These are phyloP conservation scores for Ostrea denselamellosa DNA, from an alignment of 1,140 invertebrate species.

Conservation along the genomic window DNA sequence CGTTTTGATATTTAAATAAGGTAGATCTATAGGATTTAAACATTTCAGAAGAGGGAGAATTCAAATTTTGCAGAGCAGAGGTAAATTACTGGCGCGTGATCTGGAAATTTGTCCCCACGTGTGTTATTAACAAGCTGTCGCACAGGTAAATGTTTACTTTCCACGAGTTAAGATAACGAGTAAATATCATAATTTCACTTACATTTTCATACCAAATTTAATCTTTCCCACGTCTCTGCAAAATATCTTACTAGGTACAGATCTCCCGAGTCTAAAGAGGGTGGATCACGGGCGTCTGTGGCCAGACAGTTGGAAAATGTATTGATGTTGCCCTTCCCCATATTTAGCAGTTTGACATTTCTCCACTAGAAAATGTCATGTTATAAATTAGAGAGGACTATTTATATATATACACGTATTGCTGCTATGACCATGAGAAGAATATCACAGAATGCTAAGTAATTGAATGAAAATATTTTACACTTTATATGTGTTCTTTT, in stretches of 20 bases:
- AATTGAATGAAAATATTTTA: too few species aligned
- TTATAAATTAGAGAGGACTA: too few species aligned
- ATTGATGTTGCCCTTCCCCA: not conserved
- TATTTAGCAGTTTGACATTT: not conserved
- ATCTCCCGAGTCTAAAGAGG: not conserved
- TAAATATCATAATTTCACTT: not conserved
- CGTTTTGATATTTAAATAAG: constrained; percentile 28
- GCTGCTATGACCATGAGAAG: too few species aligned
- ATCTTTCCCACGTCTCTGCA: not conserved
- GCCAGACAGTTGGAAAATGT: not conserved
- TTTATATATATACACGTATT: too few species aligned
- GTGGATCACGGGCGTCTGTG: not conserved
- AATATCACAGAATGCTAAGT: too few species aligned
- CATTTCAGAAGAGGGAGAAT: constrained; percentile 5
- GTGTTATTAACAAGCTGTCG: not conserved
- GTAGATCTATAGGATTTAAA: constrained; percentile 6
- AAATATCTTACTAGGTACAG: not conserved
- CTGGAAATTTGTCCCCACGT: not conserved
- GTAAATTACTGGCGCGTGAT: not conserved
- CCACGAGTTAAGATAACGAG: not conserved
- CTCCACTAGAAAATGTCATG: not conserved
- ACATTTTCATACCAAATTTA: not conserved
- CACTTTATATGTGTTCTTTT: too few species aligned
- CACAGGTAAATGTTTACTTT: constrained; percentile 34
- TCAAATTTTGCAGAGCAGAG: not conserved